Percentiles rank a stretch among this genome's conserved stretches.
phyloP scores from a whole-genome alignment of 2,113 vertebrate species.

The Speoplatyrhinus poulsoni region DNA sequence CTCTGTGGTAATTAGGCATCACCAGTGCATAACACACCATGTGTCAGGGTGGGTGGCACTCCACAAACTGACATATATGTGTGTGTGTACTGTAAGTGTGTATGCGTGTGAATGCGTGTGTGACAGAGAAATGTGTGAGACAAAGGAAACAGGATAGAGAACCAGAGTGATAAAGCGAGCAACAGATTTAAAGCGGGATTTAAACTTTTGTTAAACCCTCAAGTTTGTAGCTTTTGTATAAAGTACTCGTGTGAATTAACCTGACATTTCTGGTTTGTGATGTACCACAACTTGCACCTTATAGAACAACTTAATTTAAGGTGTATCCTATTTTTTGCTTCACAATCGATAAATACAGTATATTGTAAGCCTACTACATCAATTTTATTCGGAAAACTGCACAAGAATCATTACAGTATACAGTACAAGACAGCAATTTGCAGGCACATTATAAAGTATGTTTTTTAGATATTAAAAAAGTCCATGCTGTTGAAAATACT shows the following conservation, averaged over 20 bases:
- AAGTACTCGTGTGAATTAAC: no score
- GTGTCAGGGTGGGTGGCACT: conserved; percentile 77
- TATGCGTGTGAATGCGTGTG: conserved; percentile 1
- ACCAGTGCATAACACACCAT: conserved; percentile 82
- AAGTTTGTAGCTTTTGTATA: no score
- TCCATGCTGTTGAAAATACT: no score
- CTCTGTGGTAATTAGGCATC: conserved; percentile 80
- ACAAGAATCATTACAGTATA: background rate
- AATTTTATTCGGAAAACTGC: background rate
- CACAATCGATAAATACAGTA: no score
- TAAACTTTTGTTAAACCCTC: no score
- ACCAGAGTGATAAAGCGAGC: background rate
- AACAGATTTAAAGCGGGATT: background rate
- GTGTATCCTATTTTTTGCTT: no score
- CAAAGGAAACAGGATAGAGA: background rate
- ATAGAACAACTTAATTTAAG: no score
- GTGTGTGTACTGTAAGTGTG: conserved; percentile 11
- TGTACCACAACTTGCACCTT: no score
- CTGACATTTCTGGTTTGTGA: no score
- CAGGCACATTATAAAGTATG: no score
- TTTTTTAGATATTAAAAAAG: no score
- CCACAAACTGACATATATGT: conserved; percentile 32
- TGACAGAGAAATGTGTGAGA: conserved; percentile 3
- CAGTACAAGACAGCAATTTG: background rate
- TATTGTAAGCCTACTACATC: no score